phyloP scores from a whole-genome alignment of 2,888 invertebrate genomes.

The Leptopterna dolabrata region DNA sequence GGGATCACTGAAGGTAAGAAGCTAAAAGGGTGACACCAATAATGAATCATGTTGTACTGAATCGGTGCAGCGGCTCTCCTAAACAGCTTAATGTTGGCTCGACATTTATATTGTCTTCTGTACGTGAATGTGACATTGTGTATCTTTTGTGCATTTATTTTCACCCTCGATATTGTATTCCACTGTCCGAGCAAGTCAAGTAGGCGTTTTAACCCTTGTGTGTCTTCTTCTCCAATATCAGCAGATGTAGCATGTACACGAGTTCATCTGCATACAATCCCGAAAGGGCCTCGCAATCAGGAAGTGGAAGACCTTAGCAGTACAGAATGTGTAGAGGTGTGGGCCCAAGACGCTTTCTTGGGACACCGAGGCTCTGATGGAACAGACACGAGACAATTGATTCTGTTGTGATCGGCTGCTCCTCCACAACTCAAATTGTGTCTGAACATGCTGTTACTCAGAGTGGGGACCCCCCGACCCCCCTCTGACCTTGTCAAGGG shows the following conservation, averaged over 20 bases:
- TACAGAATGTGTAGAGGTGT: not conserved
- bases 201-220: not conserved
- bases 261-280: not conserved
- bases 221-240: not conserved
- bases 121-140: not conserved
- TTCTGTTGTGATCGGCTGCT: too few relatives aligned
- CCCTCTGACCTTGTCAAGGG: too few relatives aligned
- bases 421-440: too few relatives aligned
- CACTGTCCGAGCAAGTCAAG: not conserved
- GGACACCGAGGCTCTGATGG: not conserved
- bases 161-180: not conserved
- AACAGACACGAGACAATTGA: too few relatives aligned
- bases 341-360: not conserved
- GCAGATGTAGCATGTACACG: not conserved
- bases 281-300: not conserved
- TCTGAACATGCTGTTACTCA: too few relatives aligned
- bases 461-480: too few relatives aligned
- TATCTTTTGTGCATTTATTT: not conserved
- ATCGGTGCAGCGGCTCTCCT: not conserved
- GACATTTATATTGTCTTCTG: not conserved
- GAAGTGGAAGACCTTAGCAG: not conserved
- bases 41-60: too few relatives aligned
- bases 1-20: not conserved
- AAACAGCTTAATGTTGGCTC: not conserved
- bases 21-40: too few relatives aligned